These are phyloP conservation scores for Urechis unicinctus DNA, from an alignment of 2,888 invertebrate species.

Conservation along the genomic window DNA sequence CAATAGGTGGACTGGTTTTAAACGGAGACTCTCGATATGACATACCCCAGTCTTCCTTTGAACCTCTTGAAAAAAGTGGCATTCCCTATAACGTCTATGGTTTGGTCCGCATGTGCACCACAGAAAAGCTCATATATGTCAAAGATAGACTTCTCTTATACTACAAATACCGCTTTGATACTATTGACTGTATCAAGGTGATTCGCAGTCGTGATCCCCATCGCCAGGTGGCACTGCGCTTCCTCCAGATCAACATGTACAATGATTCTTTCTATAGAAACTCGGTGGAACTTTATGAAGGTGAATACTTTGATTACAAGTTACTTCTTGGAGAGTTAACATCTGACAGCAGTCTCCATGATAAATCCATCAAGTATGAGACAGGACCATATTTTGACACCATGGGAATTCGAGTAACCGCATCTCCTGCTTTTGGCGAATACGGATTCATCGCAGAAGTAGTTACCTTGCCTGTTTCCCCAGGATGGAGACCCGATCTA, in stretches of 20 bases:
- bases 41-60: constrained; percentile 76
- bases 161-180: constrained; percentile 93
- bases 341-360: constrained; percentile 27
- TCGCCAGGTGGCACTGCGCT: constrained; percentile 77
- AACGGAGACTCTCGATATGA: constrained; percentile 78
- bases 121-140: constrained; percentile 81
- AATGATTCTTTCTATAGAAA: constrained; percentile 58
- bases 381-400: constrained; percentile 27
- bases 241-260: constrained; percentile 40
- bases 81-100: constrained; percentile 89
- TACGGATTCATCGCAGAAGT: constrained; percentile 98
- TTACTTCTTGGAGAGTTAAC: constrained; percentile 22
- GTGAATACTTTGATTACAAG: constrained; percentile 74
- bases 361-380: constrained; percentile 19
- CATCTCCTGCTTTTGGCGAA: constrained; percentile 82
- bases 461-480: constrained; percentile 70
- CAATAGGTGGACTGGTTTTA: constrained; percentile 79
- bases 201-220: constrained; percentile 79
- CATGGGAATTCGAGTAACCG: constrained; percentile 81
- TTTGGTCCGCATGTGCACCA: constrained; percentile 91
- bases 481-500: constrained; percentile 33
- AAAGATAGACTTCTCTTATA: constrained; percentile 86
- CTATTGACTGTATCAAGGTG: constrained; percentile 95
- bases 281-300: constrained; percentile 80
- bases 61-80: constrained; percentile 60